Percentiles rank a stretch among this genome's conserved stretches.
phyloP scores from a whole-genome alignment of 2,113 vertebrate genomes.

The Mormoops blainvillei region DNA sequence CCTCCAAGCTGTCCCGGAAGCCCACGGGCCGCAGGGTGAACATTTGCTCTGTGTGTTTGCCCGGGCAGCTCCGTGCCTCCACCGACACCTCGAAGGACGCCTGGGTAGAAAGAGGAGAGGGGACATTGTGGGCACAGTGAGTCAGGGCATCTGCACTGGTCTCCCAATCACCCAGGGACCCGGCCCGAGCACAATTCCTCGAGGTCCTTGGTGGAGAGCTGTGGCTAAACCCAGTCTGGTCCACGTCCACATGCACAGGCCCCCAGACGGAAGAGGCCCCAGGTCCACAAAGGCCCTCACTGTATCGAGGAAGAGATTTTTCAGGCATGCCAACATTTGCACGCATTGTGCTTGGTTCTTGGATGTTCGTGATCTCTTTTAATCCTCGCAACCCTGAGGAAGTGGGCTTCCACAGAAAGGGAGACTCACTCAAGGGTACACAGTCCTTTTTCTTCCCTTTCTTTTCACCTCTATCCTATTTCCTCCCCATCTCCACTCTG shows the following conservation, averaged over 20 bases:
- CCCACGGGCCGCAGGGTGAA: constrained; percentile 95
- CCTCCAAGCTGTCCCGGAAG: constrained; percentile 92
- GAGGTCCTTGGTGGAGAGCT: neutral
- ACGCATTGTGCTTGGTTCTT: neutral
- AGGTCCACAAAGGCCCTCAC: rapidly evolving
- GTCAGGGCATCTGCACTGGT: neutral
- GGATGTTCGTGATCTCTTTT: neutral
- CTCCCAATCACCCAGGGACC: neutral
- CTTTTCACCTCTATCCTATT: neutral
- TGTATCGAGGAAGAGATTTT: rapidly evolving
- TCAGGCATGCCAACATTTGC: neutral
- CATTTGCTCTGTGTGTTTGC: constrained; percentile 69
- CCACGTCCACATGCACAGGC: rapidly evolving
- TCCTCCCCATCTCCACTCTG: neutral
- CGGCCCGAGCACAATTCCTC: rapidly evolving
- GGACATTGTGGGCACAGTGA: rapidly evolving
- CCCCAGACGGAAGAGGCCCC: neutral
- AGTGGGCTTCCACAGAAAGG: neutral
- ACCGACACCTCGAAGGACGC: constrained; percentile 92
- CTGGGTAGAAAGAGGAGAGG: constrained; percentile 59
- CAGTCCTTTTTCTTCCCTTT: neutral
- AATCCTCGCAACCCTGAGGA: neutral
- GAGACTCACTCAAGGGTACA: neutral
- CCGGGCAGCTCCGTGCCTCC: constrained; percentile 88
- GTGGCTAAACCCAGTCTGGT: neutral